Evolutionary conservation across 23 tunicate species (phyloP).

Genomic region (Trididemnum clinides): DNA sequence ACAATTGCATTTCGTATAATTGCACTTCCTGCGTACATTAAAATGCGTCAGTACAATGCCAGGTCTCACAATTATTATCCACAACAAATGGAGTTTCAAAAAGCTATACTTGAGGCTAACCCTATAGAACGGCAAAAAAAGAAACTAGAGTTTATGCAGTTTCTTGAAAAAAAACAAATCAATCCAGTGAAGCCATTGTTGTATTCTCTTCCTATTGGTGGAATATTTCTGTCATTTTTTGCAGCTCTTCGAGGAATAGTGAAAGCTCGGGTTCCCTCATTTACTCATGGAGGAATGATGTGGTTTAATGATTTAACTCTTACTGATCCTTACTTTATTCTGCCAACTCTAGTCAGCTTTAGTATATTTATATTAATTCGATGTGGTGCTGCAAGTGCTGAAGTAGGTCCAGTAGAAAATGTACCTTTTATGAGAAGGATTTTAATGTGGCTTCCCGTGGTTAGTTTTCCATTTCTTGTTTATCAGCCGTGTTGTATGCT

Average conservation of each 20-base stretch:
- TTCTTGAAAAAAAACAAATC: conserved; percentile 33
- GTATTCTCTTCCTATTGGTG: conserved; percentile 55
- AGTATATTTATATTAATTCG: conserved; percentile 53
- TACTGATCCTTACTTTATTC: conserved; percentile 64
- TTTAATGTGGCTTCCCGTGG: conserved; percentile 58
- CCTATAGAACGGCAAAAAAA: conserved; percentile 12
- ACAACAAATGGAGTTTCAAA: conserved; percentile 29
- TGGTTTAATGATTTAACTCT: conserved; percentile 76
- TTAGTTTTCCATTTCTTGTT: conserved; percentile 51
- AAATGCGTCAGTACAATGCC: conserved; percentile 54
- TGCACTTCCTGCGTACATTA: conserved; percentile 58
- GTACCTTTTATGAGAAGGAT: conserved; percentile 37
- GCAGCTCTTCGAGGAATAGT: conserved; percentile 64
- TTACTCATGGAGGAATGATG: conserved; percentile 53
- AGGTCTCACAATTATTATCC: conserved; percentile 58
- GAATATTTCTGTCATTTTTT: conserved; percentile 76
- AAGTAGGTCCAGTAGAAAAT: conserved; percentile 60
- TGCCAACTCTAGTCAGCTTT: conserved; percentile 57
- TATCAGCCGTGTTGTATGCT: conserved; percentile 82
- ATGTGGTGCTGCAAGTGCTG: conserved; percentile 80
- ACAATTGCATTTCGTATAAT: conserved; percentile 49
- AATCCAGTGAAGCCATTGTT: conserved; percentile 65
- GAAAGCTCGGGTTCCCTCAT: conserved; percentile 51
- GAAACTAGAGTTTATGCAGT: conserved; percentile 47
- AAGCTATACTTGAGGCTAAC: not conserved